phyloP scores from a whole-genome alignment of 2,113 vertebrate species.

The Anoura caudifer region DNA sequence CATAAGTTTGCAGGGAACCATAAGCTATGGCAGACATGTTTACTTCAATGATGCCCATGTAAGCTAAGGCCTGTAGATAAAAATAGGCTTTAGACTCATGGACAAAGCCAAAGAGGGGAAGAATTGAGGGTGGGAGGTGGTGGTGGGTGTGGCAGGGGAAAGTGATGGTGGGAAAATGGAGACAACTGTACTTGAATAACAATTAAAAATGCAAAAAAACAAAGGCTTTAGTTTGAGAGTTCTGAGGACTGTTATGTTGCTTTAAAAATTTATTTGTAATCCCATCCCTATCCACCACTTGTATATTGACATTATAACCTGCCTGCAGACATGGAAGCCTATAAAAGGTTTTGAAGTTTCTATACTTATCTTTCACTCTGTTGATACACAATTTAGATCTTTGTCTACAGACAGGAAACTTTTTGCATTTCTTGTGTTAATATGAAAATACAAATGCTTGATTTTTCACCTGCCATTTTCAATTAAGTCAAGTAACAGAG shows the following conservation, averaged over 20 bases:
- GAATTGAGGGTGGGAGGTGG: too few relatives aligned
- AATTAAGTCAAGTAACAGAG: neutral
- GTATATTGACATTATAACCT: neutral
- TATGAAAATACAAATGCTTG: conserved; percentile 30
- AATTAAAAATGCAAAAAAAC: too few relatives aligned
- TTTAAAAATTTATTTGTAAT: conserved; percentile 27
- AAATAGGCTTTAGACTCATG: neutral
- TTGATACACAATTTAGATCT: neutral
- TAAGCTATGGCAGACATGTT: neutral
- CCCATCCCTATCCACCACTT: neutral
- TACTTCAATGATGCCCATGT: neutral
- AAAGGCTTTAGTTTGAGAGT: neutral
- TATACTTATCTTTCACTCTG: neutral
- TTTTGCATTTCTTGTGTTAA: conserved; percentile 1
- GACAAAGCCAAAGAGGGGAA: too few relatives aligned
- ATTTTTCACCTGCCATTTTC: conserved; percentile 7
- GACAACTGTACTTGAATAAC: too few relatives aligned
- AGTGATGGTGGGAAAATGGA: too few relatives aligned
- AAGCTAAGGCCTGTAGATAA: neutral
- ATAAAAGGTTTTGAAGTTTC: neutral
- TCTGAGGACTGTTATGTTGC: conserved; percentile 1
- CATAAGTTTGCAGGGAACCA: neutral
- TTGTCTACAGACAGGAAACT: conserved; percentile 2
- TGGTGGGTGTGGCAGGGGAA: too few relatives aligned
- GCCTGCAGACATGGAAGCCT: neutral